phyloP scores from a whole-genome alignment of 2,888 invertebrate species.

The Aphidius colemani region DNA sequence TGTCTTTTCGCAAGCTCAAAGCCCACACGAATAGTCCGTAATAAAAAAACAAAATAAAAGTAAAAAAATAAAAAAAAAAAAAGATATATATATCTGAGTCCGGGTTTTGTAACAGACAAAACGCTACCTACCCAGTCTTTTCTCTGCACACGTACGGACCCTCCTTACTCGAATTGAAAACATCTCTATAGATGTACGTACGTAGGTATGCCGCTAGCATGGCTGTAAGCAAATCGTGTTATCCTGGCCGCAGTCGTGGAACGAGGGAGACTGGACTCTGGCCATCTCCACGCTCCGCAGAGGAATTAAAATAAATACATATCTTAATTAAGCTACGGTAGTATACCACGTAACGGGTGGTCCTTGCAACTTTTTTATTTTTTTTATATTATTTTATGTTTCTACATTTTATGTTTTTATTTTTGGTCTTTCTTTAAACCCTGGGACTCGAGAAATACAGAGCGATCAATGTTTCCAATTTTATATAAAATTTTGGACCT shows the following conservation, averaged over 20 bases:
- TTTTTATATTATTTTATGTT: conserved; percentile 4
- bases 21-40: conserved; percentile 54
- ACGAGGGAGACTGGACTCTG: conserved; percentile 31
- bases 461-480: conserved; percentile 29
- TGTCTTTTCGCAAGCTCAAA: conserved; percentile 38
- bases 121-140: conserved; percentile 14
- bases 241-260: conserved; percentile 46
- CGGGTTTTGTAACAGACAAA: conserved; percentile 20
- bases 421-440: no score
- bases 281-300: conserved; percentile 46
- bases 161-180: conserved; percentile 55
- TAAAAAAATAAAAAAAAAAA: conserved; percentile 20
- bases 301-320: conserved; percentile 59
- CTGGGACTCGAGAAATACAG: no score
- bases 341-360: neutral
- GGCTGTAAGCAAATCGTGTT: conserved; percentile 57
- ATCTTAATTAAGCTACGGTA: conserved; percentile 56
- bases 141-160: conserved; percentile 34
- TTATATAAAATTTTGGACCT: conserved; percentile 25
- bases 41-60: conserved; percentile 28
- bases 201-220: conserved; percentile 19
- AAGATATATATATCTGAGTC: neutral
- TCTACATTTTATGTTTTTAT: conserved; percentile 10
- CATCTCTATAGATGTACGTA: conserved; percentile 42
- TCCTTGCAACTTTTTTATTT: neutral